Base-by-base conservation (phyloP, 2,113 vertebrate genomes). In the Heterocephalus glaber region DNA sequence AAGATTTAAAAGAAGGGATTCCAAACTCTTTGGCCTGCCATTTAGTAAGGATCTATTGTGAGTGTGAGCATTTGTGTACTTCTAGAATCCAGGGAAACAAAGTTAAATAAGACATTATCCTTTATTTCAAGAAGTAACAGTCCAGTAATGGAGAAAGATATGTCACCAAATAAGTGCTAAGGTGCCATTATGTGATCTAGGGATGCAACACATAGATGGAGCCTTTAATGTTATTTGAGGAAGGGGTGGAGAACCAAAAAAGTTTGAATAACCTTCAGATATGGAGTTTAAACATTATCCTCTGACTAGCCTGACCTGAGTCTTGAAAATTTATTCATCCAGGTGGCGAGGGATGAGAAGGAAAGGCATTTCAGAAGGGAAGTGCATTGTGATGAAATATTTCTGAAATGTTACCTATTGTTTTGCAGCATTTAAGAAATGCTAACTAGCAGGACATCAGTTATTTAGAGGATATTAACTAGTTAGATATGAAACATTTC, bases 341-440 rank as follows among this genome's bases (percentile, higher is more conserved):
- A 60, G 58, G 7, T 58, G 33, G 4, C 12, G 10, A 89, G 35
- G 7, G n/a, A 17, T 24, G 12, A 92, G 30, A 77, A 24, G 33
- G 54, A 85, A 84, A 83, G n/a, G 30, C 28, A 72, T 65, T 91
- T 96, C 35, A 89, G 72, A 72, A 92, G 30, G 52, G 28, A 89
- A 38, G 9, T 60, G 35, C 33, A 47, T 60, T 70, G 35, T 60
- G 70, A 8, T 28, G 38, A 86, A 94, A 72, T 13, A 16, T 94
- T 77, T 93, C 38, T 66, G 2, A 22, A 77, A 65, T 79, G n/a
- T 66, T 81, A 86, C 44, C 54, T 79, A 35, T 65, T 61, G 61
- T 12, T 61, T 19, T 58, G 41, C 11, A 68, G 65, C 22, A 80
- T 66, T 65, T 95, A 66, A 90, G 16, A 38, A 72, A 76, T 89